Percentiles rank a stretch among this genome's conserved stretches.
Conservation (phyloP, 2,888 invertebrate genomes). For the Agrochola litura region DNA sequence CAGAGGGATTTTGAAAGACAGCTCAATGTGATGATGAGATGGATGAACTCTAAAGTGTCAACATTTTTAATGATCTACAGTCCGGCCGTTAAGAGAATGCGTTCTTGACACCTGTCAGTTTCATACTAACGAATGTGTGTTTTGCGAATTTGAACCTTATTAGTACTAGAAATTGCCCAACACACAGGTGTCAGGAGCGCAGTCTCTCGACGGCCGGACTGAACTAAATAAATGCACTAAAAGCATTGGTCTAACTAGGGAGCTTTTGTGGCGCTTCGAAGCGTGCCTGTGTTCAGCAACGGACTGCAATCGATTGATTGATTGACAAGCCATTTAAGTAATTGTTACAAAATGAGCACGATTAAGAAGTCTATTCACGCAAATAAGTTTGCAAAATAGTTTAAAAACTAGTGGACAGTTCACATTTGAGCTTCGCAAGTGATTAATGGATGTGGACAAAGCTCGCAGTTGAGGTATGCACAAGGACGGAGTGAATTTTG, state of each 20-base stretch:
- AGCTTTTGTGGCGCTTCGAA: neutral
- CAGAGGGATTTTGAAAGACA: neutral
- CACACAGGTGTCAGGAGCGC: no score
- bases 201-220: no score
- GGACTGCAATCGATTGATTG: slow-evolving; percentile 25
- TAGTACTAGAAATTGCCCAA: no score
- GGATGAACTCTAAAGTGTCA: neutral
- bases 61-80: neutral
- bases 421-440: slow-evolving; percentile 29
- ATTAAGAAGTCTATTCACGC: slow-evolving; percentile 18
- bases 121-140: no score
- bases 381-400: slow-evolving; percentile 41
- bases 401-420: slow-evolving; percentile 31
- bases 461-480: slow-evolving; percentile 29
- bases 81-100: no score
- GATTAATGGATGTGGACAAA: slow-evolving; percentile 48
- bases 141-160: no score
- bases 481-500: slow-evolving; percentile 51
- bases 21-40: neutral
- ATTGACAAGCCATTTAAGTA: slow-evolving; percentile 33
- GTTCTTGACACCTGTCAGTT: no score
- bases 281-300: neutral
- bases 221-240: neutral
- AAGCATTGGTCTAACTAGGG: neutral
- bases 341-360: slow-evolving; percentile 16